These are phyloP conservation scores for Chrysomela aeneicollis DNA, from an alignment of 2,888 invertebrate genomes.

Conservation along the genomic window DNA sequence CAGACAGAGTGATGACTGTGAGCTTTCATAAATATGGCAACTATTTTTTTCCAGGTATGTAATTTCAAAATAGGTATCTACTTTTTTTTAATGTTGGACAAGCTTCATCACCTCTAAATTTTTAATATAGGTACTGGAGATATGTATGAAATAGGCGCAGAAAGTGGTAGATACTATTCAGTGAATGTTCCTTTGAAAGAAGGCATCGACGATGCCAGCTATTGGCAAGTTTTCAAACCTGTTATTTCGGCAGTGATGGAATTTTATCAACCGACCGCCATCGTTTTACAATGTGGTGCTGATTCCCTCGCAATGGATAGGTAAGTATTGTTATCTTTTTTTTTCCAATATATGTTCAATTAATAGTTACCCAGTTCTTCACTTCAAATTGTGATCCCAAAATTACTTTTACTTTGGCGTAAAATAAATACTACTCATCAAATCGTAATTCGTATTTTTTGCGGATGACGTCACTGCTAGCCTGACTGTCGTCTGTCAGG, in stretches of 20 bases:
- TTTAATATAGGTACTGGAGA: conserved; percentile 77
- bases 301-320: conserved; percentile 95
- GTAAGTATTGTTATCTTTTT: conserved; percentile 36
- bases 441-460: too few relatives aligned
- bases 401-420: too few relatives aligned
- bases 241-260: conserved; percentile 94
- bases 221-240: conserved; percentile 92
- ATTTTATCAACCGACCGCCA: conserved; percentile 94
- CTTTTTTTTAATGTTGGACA: conserved; percentile 11
- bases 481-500: too few relatives aligned
- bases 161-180: conserved; percentile 95
- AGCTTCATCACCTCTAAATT: background rate
- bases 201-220: conserved; percentile 94
- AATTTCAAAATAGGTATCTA: too few relatives aligned
- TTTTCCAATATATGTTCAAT: background rate
- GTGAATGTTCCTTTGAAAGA: conserved; percentile 98
- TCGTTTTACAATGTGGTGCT: conserved; percentile 97
- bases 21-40: conserved; percentile 99
- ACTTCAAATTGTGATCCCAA: too few relatives aligned
- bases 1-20: conserved; percentile 98
- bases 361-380: too few relatives aligned
- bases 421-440: too few relatives aligned
- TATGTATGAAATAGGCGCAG: conserved; percentile 98
- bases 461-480: too few relatives aligned
- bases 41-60: conserved; percentile 93